A percentile compares a stretch with the other conserved stretches of the same genome.
Evolutionary conservation across 1,140 invertebrate genomes (phyloP).

Genomic region (Brachionus calyciflorus): DNA sequence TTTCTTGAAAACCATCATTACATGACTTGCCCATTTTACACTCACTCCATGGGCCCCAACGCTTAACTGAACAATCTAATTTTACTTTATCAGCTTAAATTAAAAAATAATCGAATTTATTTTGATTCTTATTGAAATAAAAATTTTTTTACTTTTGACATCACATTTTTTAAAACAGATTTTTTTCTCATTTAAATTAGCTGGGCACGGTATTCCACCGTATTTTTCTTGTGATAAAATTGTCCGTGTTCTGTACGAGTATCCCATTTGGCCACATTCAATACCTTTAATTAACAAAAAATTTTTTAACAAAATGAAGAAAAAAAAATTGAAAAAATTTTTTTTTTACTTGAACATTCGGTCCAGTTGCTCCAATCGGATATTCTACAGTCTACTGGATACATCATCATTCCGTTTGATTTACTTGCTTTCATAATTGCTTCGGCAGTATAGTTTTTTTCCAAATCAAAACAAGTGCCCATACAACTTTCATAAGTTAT

Average conservation of each 20-base stretch:
- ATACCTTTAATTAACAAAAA: not conserved
- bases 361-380: conserved; percentile 43
- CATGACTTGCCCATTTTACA: conserved; percentile 31
- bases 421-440: not conserved
- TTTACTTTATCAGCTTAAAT: not conserved
- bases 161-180: conserved; percentile 8
- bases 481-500: conserved; percentile 48
- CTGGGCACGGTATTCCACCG: conserved; percentile 11
- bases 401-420: conserved; percentile 13
- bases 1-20: conserved; percentile 17
- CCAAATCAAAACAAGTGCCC: conserved; percentile 2
- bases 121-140: too few relatives aligned
- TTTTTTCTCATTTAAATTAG: conserved; percentile 26
- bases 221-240: not conserved
- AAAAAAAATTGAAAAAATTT: not conserved
- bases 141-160: not conserved
- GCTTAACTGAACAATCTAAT: conserved; percentile 12
- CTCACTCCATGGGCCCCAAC: conserved; percentile 22
- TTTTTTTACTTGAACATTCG: conserved; percentile 14
- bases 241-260: not conserved
- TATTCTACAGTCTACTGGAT: conserved; percentile 28
- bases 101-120: not conserved
- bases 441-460: conserved; percentile 10
- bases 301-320: not conserved
- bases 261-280: conserved; percentile 22